Conservation (phyloP, 2,888 invertebrate genomes). For the Megaustenia siamemsis region DNA sequence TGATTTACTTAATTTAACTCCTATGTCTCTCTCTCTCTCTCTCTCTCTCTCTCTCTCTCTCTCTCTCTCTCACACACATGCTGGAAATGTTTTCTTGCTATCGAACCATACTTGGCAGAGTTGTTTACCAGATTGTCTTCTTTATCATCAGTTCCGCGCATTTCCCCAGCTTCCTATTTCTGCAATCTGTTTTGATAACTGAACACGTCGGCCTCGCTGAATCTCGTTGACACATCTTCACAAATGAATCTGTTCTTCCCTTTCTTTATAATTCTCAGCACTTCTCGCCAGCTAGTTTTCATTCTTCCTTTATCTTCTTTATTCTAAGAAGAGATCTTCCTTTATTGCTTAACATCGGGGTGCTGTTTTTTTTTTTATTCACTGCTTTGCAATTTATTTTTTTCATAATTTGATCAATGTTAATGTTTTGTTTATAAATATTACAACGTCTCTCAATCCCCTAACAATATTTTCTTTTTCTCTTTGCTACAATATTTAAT, state of each 20-base stretch:
- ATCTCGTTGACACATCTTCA: background rate
- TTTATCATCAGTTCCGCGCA: background rate
- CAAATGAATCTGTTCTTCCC: background rate
- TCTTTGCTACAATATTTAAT: too few species aligned
- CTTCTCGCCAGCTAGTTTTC: background rate
- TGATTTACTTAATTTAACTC: too few species aligned
- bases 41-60: too few species aligned
- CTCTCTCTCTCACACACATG: too few species aligned
- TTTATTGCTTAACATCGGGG: too few species aligned
- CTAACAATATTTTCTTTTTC: too few species aligned
- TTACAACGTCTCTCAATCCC: too few species aligned
- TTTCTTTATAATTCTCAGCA: background rate
- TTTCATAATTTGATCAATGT: too few species aligned
- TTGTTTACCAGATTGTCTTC: background rate
- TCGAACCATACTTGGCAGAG: background rate
- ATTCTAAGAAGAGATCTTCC: too few species aligned
- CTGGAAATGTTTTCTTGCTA: too few species aligned
- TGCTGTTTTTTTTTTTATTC: background rate
- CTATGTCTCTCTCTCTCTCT: too few species aligned
- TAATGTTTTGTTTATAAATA: too few species aligned
- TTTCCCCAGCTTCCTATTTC: background rate
- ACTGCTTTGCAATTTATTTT: background rate
- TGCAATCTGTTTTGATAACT: conserved; percentile 3
- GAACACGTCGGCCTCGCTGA: background rate
- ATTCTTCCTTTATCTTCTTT: background rate